Evolutionary conservation across 2,113 vertebrate species (phyloP).

Genomic region (Empidonax traillii): DNA sequence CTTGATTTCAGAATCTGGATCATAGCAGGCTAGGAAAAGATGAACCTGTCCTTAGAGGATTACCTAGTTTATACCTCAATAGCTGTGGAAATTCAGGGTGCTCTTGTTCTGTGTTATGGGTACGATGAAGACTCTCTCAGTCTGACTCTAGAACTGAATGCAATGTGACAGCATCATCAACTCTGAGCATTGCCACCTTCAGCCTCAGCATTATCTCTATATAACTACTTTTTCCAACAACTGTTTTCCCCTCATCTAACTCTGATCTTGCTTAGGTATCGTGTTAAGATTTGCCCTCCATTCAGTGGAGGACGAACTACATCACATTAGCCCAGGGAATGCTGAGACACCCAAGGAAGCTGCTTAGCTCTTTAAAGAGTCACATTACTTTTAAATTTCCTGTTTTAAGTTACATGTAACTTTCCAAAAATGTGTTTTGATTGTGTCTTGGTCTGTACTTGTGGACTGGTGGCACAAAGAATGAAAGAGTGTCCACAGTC

Average conservation of each 20-base stretch:
- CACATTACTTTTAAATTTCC: not conserved
- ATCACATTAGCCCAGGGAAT: not conserved
- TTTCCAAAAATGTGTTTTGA: not conserved
- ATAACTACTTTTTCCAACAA: not conserved
- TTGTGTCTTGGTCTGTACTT: not conserved
- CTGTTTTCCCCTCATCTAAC: not conserved
- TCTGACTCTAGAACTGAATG: not conserved
- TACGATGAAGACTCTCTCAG: not conserved
- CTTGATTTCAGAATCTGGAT: not conserved
- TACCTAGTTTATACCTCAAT: not conserved
- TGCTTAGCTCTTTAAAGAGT: not conserved
- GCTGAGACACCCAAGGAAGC: not conserved
- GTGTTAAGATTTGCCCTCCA: not conserved
- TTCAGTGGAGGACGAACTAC: not conserved
- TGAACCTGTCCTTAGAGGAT: not conserved
- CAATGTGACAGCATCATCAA: not conserved
- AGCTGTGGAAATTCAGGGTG: not conserved
- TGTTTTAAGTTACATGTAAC: not conserved
- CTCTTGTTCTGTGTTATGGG: not conserved
- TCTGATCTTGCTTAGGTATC: not conserved
- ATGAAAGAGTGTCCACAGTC: not conserved
- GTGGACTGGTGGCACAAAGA: not conserved
- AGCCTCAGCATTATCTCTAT: not conserved
- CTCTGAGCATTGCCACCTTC: not conserved
- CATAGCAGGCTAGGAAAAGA: not conserved